Conservation (phyloP, 2,113 vertebrate genomes). For the Steatornis caripensis region DNA sequence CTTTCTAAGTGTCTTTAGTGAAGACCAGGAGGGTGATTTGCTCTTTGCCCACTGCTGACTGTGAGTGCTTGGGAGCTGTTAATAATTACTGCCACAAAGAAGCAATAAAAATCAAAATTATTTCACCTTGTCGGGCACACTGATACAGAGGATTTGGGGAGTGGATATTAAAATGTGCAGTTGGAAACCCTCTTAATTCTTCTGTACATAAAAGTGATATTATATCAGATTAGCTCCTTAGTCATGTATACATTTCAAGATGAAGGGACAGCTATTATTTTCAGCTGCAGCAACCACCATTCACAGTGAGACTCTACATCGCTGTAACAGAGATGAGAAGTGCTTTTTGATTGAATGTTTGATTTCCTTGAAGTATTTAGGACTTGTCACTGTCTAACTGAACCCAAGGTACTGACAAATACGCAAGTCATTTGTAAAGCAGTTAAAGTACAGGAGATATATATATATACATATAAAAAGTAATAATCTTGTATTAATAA, state of each 20-base stretch:
- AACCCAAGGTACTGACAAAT: not conserved
- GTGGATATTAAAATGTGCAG: not conserved
- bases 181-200: not conserved
- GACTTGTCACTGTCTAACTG: not conserved
- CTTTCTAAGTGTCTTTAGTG: not conserved
- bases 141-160: not conserved
- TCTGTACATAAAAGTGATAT: not conserved
- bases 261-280: not conserved
- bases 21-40: not conserved
- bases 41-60: not conserved
- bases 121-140: not conserved
- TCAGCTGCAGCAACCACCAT: not conserved
- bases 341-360: not conserved
- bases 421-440: not conserved
- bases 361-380: conserved; percentile 14
- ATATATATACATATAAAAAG: too few relatives aligned
- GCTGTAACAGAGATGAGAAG: not conserved
- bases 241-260: not conserved
- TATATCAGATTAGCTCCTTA: not conserved
- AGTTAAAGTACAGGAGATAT: conserved; percentile 11
- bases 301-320: not conserved
- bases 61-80: not conserved
- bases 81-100: not conserved
- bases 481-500: conserved; percentile 19
- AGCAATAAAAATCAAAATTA: not conserved